Base-by-base conservation (phyloP, 1,140 invertebrate genomes). In the Galendromus occidentalis region DNA sequence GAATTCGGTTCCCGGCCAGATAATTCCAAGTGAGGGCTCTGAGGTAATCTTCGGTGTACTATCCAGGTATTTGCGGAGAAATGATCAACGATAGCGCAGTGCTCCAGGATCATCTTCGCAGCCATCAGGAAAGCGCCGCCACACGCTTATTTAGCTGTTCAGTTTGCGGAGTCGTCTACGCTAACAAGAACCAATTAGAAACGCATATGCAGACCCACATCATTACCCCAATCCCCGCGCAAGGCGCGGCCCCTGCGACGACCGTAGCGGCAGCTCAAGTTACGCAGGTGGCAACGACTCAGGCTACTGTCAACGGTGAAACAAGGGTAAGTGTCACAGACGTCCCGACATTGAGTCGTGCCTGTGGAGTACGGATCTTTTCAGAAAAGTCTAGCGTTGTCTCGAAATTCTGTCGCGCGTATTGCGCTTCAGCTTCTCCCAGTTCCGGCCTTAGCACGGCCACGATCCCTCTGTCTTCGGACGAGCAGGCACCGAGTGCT, bases 191-290 rank as follows among this genome's bases (percentile, higher is more conserved):
- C 25, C 51, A 59, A 33, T 33, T 59, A 33, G 51, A 59, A 9
- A 59, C 51, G 51, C 51, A 59, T 59, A 59, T 59, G 51, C 51
- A 59, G 51, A 18, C 51, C 25, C 51, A 59, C 51, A 39, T 39
- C 9, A 39, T 39, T 6, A 39, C 33, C 33, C 33, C 33, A 9
- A 59, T 59, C 25, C 25, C 25, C 20, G 25, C 25, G 33, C 51
- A 59, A 33, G 45, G 18, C 45, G 51, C 51, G 25, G 51, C 51
- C 33, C 51, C 51, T 25, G 22, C 51, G 25, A 33, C 25, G 14
- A 59, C 51, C 33, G 51, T 59, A 25, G 33, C 51, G 2, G 51
- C 51, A 25, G 51, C 51, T 29, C 25, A 25, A 9, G 51, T 59
- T 25, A 33, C 51, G 25, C 25, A 25, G 25, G 51, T 33, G 1